Evolutionary conservation across 2,113 vertebrate genomes (phyloP).

Genomic region (Semicossyphus pulcher): DNA sequence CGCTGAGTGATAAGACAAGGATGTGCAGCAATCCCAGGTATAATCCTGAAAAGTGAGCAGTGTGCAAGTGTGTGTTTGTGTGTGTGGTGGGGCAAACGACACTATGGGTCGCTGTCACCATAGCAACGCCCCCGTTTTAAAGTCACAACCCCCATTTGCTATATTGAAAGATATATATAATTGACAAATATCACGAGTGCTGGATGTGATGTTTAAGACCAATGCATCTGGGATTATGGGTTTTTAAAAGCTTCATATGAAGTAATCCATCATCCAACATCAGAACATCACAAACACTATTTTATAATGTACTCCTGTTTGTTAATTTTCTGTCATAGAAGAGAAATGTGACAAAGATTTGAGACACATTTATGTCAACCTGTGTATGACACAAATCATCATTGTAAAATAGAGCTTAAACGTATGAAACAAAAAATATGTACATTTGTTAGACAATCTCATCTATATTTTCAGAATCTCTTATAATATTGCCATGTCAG

Average conservation of each 20-base stretch:
- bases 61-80: slow-evolving; percentile 15
- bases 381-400: not conserved
- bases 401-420: not conserved
- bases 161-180: not conserved
- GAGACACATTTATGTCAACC: not conserved
- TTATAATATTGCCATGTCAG: not conserved
- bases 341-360: not conserved
- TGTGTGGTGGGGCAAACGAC: too few relatives aligned
- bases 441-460: not conserved
- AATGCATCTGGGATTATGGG: not conserved
- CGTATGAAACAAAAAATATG: too few relatives aligned
- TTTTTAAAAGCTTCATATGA: not conserved
- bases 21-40: slow-evolving; percentile 54
- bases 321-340: not conserved
- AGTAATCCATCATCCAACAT: not conserved
- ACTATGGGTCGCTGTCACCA: slow-evolving; percentile 50
- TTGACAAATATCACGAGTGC: not conserved
- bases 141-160: not conserved
- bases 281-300: not conserved
- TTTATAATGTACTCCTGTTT: not conserved
- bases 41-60: slow-evolving; percentile 58
- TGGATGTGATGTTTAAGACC: not conserved
- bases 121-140: slow-evolving; percentile 62
- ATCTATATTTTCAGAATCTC: not conserved
- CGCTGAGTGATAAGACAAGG: slow-evolving; percentile 16